Evolutionary conservation across 2,797 vertebrate species (phyloP).

Genomic region (Cossypha caffra): DNA sequence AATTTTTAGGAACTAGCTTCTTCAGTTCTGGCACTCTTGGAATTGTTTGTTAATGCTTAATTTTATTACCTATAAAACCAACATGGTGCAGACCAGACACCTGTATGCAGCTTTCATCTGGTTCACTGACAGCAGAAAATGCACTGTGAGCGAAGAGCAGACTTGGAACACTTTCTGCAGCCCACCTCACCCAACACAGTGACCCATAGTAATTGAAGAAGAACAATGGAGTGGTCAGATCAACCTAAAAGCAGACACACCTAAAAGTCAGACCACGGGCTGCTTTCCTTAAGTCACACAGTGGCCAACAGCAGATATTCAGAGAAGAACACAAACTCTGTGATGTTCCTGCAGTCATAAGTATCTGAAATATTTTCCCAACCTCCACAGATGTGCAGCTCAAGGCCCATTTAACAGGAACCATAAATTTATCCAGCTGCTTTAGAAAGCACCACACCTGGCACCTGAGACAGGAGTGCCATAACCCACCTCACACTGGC

Average conservation of each 20-base stretch:
- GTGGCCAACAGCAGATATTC: background rate
- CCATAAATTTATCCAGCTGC: background rate
- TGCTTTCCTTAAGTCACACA: background rate
- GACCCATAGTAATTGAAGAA: background rate
- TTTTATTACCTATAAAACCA: background rate
- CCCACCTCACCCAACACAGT: background rate
- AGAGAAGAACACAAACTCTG: background rate
- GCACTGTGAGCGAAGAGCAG: background rate
- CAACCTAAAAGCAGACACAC: background rate
- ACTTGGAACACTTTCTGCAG: background rate
- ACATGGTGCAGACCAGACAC: background rate
- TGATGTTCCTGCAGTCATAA: background rate
- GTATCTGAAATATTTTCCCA: background rate
- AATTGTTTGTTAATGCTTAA: background rate
- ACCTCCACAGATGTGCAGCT: background rate
- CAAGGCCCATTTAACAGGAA: background rate
- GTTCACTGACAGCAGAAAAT: background rate
- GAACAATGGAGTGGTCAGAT: background rate
- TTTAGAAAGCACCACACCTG: background rate
- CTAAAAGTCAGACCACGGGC: background rate
- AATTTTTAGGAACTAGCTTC: background rate
- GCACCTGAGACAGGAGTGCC: background rate
- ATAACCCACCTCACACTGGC: background rate
- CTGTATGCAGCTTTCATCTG: background rate
- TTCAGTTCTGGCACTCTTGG: background rate